Conservation (phyloP, 2,113 vertebrate species). For the Egretta garzetta region DNA sequence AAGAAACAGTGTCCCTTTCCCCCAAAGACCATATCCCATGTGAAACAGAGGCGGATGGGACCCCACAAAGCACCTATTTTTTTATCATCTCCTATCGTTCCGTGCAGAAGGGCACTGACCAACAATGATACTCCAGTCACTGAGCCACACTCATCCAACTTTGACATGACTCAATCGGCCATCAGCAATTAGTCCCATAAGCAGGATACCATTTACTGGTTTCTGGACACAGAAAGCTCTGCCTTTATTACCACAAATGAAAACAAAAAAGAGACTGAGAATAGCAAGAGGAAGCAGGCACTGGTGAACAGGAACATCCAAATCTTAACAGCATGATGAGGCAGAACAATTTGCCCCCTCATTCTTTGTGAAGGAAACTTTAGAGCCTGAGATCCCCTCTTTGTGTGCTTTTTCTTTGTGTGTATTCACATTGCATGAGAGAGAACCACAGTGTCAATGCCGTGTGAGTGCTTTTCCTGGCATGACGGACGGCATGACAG, state of each 20-base stretch:
- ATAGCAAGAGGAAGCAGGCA: neutral
- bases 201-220: neutral
- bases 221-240: neutral
- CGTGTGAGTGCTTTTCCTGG: neutral
- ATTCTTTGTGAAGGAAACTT: neutral
- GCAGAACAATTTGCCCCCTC: neutral
- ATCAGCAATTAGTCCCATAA: neutral
- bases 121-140: neutral
- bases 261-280: neutral
- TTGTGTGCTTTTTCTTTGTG: neutral
- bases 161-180: neutral
- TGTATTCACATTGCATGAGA: neutral
- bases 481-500: rapidly evolving
- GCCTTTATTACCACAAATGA: neutral
- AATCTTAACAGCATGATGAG: neutral
- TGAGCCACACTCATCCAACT: neutral
- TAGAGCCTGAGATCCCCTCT: neutral
- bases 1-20: neutral
- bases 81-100: neutral
- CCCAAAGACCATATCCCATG: rapidly evolving
- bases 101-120: neutral
- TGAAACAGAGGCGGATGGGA: neutral
- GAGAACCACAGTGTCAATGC: rapidly evolving
- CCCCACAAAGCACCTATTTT: neutral
- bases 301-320: neutral